These are phyloP conservation scores for Ischnura elegans DNA, from an alignment of 2,888 invertebrate species.

Conservation along the genomic window DNA sequence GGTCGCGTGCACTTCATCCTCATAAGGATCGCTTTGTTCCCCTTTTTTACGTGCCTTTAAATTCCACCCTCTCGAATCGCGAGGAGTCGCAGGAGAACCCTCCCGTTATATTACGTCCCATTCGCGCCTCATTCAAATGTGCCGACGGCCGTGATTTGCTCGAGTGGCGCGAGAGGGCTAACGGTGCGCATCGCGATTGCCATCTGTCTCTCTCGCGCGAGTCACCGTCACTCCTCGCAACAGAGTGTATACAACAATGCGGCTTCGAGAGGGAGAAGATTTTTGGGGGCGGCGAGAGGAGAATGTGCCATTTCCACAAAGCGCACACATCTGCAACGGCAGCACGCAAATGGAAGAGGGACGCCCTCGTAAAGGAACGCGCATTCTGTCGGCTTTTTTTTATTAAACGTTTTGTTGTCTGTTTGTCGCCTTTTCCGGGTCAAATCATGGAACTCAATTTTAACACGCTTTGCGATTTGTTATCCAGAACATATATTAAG, in stretches of 20 bases:
- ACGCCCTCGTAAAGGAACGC: too few relatives aligned
- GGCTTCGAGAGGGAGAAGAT: not conserved
- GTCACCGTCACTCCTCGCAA: too few relatives aligned
- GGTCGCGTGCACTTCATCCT: not conserved
- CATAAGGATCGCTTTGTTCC: not conserved
- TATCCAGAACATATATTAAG: too few relatives aligned
- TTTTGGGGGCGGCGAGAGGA: not conserved
- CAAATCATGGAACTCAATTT: too few relatives aligned
- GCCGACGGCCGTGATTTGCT: conserved; percentile 16
- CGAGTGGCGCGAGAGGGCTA: conserved; percentile 60
- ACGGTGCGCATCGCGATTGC: conserved; percentile 38
- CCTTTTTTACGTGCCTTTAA: not conserved
- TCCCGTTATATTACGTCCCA: not conserved
- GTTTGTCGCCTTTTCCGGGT: too few relatives aligned
- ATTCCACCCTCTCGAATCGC: not conserved
- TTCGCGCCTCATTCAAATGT: not conserved
- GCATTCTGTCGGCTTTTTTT: too few relatives aligned
- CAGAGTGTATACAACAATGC: too few relatives aligned
- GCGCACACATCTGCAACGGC: too few relatives aligned
- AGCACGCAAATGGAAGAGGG: too few relatives aligned
- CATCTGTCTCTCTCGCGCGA: not conserved
- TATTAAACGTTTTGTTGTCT: too few relatives aligned
- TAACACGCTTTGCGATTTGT: too few relatives aligned
- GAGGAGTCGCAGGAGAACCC: too few relatives aligned
- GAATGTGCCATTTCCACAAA: not conserved